Evolutionary conservation across 2,888 invertebrate species (phyloP), one percentile per base, ranked within the genome.

Genomic region (Chromoteleia sp.): DNA sequence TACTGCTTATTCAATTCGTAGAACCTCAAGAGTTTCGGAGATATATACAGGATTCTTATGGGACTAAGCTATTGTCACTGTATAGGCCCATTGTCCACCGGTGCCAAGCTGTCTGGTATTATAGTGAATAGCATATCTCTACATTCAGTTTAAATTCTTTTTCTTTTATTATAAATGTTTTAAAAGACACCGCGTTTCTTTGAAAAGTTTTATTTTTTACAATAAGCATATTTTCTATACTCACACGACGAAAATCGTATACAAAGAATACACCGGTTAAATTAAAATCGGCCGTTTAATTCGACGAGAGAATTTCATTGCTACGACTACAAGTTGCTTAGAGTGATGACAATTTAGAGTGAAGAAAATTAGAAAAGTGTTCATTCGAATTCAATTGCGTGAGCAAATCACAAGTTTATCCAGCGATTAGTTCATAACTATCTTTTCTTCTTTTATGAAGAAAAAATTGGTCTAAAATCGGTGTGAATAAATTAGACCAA

Each of bases 91-190:
- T 88, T 88, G 87, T 88, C 85, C 83, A 81, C 78, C 77, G 88
- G 87, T 88, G 87, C 88, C 88, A 87, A 87, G 87, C 89, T 88
- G 88, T 88, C 88, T 89, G 88, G 87, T 73, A 54, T 78, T 70
- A 56, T 65, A 76, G 39, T 75, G 78, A 75, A 70, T 70, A 78
- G 78, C 78, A 73, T 78, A 78, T 78, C 78, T 78, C 71, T 63
- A 71, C 78, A 71, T 71, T 78, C 78, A 65, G 71, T 78, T 71
- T 78, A 71, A 78, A 78, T 78, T 78, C 71, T 63, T 78, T 78
- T 78, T 78, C 78, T 78, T 78, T 78, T 67, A 71, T 78, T 71
- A 50, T 67, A 58, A 78, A 78, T 78, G 71, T 71, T 78, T 73
- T 79, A 79, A 73, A 79, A 79, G 71, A 73, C 54, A 79, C 73